Evolutionary conservation across 1,140 invertebrate species (phyloP).

Genomic region (Eueides isabella): DNA sequence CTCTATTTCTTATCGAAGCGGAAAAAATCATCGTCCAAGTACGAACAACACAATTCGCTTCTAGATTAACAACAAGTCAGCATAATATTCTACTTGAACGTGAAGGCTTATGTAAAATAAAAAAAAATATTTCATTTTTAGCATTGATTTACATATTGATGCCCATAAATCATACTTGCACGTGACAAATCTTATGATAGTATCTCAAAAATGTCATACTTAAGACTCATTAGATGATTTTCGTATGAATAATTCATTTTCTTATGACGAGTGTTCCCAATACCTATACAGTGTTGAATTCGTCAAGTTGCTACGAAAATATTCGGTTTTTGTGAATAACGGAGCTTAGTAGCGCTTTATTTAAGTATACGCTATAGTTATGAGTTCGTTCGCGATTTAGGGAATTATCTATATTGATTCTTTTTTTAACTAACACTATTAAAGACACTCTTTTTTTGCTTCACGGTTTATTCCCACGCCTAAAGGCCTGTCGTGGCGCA

Average conservation of each 20-base stretch:
- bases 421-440: too few species aligned
- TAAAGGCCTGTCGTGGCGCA: too few species aligned
- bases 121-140: background rate
- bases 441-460: too few species aligned
- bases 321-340: background rate
- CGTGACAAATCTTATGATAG: slow-evolving; percentile 30
- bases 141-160: background rate
- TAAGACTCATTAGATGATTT: slow-evolving; percentile 9
- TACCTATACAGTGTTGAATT: slow-evolving; percentile 11
- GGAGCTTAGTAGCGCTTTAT: background rate
- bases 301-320: background rate
- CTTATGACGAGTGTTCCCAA: background rate
- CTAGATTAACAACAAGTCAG: too few species aligned
- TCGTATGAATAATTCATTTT: slow-evolving; percentile 45
- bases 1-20: too few species aligned
- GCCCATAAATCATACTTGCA: slow-evolving; percentile 11
- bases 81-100: background rate
- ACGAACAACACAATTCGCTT: too few species aligned
- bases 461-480: too few species aligned
- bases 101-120: background rate
- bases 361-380: background rate
- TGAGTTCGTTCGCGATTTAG: background rate
- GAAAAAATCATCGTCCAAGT: too few species aligned
- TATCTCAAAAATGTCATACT: slow-evolving; percentile 27
- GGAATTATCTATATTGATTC: too few species aligned